Conservation (phyloP, 2,797 vertebrate species). For the Podarcis lilfordi region DNA sequence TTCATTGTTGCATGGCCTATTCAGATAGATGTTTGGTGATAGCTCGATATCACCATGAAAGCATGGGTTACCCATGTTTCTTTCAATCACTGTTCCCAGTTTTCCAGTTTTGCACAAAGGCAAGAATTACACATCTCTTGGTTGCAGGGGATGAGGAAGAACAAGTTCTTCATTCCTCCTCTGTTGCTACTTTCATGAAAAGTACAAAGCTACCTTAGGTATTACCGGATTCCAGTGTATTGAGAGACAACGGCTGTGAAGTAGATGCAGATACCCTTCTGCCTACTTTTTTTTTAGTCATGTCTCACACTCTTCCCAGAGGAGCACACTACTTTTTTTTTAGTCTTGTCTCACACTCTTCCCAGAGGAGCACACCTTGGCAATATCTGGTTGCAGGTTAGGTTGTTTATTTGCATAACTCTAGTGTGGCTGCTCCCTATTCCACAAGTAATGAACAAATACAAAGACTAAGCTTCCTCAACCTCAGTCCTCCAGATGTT, state of each 20-base stretch:
- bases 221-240: background rate
- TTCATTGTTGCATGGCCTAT: background rate
- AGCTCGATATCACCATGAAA: background rate
- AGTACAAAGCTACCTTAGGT: background rate
- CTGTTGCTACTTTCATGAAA: background rate
- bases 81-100: background rate
- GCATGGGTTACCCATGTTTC: background rate
- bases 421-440: background rate
- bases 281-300: background rate
- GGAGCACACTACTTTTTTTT: background rate
- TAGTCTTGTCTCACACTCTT: background rate
- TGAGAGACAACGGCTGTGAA: background rate
- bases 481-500: too few relatives aligned
- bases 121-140: background rate
- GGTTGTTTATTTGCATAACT: background rate
- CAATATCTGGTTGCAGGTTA: background rate
- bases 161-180: background rate
- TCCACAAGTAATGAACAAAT: background rate
- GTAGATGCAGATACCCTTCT: background rate
- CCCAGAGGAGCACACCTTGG: background rate
- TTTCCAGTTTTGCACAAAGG: background rate
- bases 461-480: background rate
- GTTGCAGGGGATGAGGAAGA: background rate
- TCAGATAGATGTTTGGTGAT: background rate
- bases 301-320: background rate